phyloP scores from a whole-genome alignment of 2,888 invertebrate genomes.

The Lithosia quadra region DNA sequence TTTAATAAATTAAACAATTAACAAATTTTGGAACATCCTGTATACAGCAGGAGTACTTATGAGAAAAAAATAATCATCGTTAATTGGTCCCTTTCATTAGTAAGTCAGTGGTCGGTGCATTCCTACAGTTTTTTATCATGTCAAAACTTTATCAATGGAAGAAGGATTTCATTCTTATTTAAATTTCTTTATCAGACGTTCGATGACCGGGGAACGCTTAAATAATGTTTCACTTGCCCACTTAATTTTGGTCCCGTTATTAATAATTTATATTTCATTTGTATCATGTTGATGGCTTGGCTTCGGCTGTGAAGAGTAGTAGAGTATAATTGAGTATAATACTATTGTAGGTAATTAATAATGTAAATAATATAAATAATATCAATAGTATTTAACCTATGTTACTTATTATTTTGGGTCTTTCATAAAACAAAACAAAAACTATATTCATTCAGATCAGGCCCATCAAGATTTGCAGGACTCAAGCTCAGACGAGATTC shows the following conservation, averaged over 20 bases:
- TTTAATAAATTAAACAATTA: slow-evolving; percentile 11
- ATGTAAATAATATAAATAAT: not conserved
- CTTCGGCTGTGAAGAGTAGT: not conserved
- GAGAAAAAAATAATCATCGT: slow-evolving; percentile 84
- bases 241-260: slow-evolving; percentile 49
- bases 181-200: slow-evolving; percentile 80
- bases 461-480: no score
- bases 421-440: no score
- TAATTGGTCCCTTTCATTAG: slow-evolving; percentile 87
- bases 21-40: slow-evolving; percentile 59
- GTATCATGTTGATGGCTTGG: not conserved
- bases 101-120: slow-evolving; percentile 81
- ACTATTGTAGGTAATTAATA: not conserved
- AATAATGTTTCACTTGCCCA: slow-evolving; percentile 73
- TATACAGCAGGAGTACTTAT: slow-evolving; percentile 68
- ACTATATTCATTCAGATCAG: no score
- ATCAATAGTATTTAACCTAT: no score
- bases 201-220: slow-evolving; percentile 69
- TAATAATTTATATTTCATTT: slow-evolving; percentile 9
- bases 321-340: no score
- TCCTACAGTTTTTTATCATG: slow-evolving; percentile 82
- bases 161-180: slow-evolving; percentile 85
- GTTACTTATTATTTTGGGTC: no score
- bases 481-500: no score
- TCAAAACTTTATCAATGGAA: slow-evolving; percentile 86